Evolutionary conservation across 2,888 invertebrate genomes (phyloP).

Genomic region (Cerceris ruficornis): DNA sequence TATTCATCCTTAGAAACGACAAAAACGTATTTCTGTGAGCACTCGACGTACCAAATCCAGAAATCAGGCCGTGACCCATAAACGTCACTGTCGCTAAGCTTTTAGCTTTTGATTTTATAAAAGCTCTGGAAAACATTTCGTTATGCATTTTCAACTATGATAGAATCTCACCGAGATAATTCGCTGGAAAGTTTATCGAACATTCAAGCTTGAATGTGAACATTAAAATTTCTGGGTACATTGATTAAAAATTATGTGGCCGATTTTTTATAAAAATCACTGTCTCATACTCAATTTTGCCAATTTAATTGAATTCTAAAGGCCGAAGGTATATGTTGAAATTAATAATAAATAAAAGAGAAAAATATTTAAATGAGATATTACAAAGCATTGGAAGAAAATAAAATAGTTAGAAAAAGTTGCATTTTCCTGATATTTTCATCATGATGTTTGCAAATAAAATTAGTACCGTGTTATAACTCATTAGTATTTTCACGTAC

Average conservation of each 20-base stretch:
- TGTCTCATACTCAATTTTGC: not conserved
- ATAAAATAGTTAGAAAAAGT: too few species aligned
- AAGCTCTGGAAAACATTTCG: not conserved
- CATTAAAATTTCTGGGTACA: not conserved
- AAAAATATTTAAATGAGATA: not conserved
- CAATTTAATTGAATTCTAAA: too few species aligned
- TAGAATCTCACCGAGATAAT: not conserved
- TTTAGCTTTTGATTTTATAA: not conserved
- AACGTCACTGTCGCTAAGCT: not conserved
- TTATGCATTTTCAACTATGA: not conserved
- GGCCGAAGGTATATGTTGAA: not conserved
- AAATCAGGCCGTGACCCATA: conserved; percentile 28
- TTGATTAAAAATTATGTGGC: not conserved
- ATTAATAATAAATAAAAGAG: not conserved
- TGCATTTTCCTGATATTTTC: too few species aligned
- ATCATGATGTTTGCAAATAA: too few species aligned
- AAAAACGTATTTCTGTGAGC: conserved; percentile 13
- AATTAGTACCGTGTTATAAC: too few species aligned
- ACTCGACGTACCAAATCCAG: conserved; percentile 22
- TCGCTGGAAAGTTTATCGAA: not conserved
- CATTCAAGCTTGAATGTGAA: not conserved
- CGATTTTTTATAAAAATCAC: not conserved
- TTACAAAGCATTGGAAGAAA: too few species aligned
- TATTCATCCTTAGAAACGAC: conserved; percentile 6
- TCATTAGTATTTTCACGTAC: not conserved